Base-by-base conservation (phyloP, 1,140 invertebrate genomes). In the Drosophila equinoxialis region DNA sequence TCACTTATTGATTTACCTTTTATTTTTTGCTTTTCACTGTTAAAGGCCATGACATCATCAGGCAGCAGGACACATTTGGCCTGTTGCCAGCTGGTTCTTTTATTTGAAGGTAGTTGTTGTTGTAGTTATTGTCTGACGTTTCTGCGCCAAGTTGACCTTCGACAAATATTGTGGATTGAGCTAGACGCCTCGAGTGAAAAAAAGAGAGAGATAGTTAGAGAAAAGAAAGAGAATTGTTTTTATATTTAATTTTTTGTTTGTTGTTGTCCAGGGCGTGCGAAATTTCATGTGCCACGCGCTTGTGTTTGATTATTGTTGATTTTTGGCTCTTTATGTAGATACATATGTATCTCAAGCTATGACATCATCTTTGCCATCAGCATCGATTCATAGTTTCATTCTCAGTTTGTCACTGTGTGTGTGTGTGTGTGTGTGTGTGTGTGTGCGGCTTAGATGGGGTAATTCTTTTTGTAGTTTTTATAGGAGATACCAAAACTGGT, bases 341-440 rank as follows among this genome's bases (percentile, higher is more conserved):
- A 35, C 37, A 35, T 65, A 61, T 77, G 74, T 77, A 65, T 71
- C 74, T 61, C 55, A 65, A 65, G 17, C 45, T 65, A 85, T 85
- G 82, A 85, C 82, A 85, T 85, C 82, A 85, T 87, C 83, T 65
- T 41, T 74, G 69, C 17, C 59, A 77, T 30, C 35, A 59, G 6
- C 23, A 81, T 81, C 79, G 79, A 73, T 81, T 72, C 73, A 51
- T 41, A 65, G 66, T 60, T 54, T 65, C 68, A 70, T 45, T 37
- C 42, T 39, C 37, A 39, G 37, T 39, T 39, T 37, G 35, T 37
- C 35, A 10, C 35, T 8, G 10, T 37, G 35, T 48, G 14, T 48
- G 14, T 70, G 61, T 70, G 35, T 48, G 14, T 70, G 61, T 70
- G 35, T n/a, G n/a, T 8, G 10, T 37, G 35, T 48, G 14, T 48